Evolutionary conservation across 1,140 invertebrate genomes (phyloP).

Genomic region (Harpegnathos saltator): DNA sequence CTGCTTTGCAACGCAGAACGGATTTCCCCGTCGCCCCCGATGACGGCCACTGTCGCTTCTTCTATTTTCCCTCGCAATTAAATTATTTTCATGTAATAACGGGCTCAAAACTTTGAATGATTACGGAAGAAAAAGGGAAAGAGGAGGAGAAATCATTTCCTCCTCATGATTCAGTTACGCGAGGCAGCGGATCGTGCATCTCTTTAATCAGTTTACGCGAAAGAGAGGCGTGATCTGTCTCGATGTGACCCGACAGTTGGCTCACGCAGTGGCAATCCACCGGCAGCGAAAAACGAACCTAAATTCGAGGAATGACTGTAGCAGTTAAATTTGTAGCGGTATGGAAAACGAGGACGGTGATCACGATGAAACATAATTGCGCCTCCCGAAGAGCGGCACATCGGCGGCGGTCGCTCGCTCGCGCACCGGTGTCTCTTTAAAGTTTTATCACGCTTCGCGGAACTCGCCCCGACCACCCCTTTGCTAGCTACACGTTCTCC

Average conservation of each 20-base stretch:
- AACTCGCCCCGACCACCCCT: slow-evolving; percentile 50
- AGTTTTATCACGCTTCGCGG: slow-evolving; percentile 75
- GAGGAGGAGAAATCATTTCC: no score
- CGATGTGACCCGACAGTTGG: no score
- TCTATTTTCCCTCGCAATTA: slow-evolving; percentile 53
- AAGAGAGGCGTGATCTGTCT: background rate
- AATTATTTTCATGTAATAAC: slow-evolving; percentile 40
- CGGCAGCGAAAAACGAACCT: background rate
- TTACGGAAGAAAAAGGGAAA: background rate
- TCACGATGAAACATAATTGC: slow-evolving; percentile 63
- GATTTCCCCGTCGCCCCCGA: background rate
- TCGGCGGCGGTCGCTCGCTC: slow-evolving; percentile 44
- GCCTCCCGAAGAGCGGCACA: slow-evolving; percentile 36
- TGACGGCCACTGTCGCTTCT: slow-evolving; percentile 7
- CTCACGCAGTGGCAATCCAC: background rate
- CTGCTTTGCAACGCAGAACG: slow-evolving; percentile 61
- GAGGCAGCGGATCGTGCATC: background rate
- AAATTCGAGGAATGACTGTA: background rate
- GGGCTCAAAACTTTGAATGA: background rate
- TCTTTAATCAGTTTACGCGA: background rate
- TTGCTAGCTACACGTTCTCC: slow-evolving; percentile 30
- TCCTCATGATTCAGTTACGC: slow-evolving; percentile 3
- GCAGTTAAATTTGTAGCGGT: slow-evolving; percentile 13
- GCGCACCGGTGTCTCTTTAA: slow-evolving; percentile 71
- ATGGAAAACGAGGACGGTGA: slow-evolving; percentile 7